Evolutionary conservation across 1,140 invertebrate species (phyloP), one percentile per base, ranked within the genome.

Genomic region (Ceratina japonica): DNA sequence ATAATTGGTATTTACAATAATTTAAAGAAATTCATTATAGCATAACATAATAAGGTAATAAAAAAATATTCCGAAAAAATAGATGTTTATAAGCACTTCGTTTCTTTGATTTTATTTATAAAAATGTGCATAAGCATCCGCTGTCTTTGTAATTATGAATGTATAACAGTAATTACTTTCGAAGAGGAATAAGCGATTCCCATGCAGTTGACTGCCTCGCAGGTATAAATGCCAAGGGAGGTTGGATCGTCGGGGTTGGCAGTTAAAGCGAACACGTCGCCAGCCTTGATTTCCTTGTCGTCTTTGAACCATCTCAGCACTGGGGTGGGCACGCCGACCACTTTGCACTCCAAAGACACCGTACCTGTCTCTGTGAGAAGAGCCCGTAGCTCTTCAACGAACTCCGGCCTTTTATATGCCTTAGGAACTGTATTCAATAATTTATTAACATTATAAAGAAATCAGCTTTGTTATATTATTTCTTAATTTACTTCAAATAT

Each of bases 301-400:
- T 97, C 97, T 92, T 97, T 97, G 87, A 96, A 97, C 96, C 97
- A 97, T 73, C 94, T 93, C 63, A 97, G 89, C 37, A 95, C 92
- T 0, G 96, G 96, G 0, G 97, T 97, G 0, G 97, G 97, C 5
- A 97, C 96, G 20, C 97, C 97, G 49, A 97, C 94, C 10, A 97
- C 97, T 91, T 97, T 98, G 88, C 97, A 97, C 90, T 98, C 97
- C 61, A 98, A 91, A 0, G 97, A 97, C 1, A 98, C 97, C 0
- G 96, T 97, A n/a, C 97, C 97, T 79, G 96, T 94, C 87, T 97
- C 96, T 0, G 97, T 97, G 1, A 98, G 93, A 52, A 97, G 91
- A 0, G 97, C 97, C 22, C 94, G 94, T 10, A 98, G 91, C 85
- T 96, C 95, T 90, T 97, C 96, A 20, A 97, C 94, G 88, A 98